Evolutionary conservation across 2,113 vertebrate genomes (phyloP), one percentile per base, ranked within the genome.

Genomic region (Aegotheles bennettii): DNA sequence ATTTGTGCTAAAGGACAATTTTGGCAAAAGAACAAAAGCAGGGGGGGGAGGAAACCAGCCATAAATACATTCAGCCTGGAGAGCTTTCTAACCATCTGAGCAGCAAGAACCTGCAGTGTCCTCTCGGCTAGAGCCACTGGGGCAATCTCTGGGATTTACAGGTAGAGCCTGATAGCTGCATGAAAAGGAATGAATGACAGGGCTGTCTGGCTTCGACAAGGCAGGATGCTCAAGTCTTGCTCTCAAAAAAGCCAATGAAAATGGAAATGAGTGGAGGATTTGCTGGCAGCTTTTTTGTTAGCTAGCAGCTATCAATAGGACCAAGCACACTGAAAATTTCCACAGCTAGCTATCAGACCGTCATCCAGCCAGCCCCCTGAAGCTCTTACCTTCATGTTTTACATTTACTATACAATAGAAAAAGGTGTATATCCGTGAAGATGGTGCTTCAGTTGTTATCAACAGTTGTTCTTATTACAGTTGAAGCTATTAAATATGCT

Each of bases 1-100:
- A 54, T 94, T 85, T 79, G 57, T 88, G 48, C 57, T 57, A 90
- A 89, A 69, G n/a, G 70, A 23, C 26, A 77, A 93, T 95, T 93
- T 90, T 65, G 61, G 67, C 16, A 56, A 59, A 76, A 90, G 35
- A 60, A 65, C 9, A 77, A 84, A 81, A 53, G 4, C n/a, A n/a
- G 7, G 25, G 25, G 18, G 7, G 21, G 33, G 18, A 1, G 2
- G 8, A 83, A 78, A 76, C 60, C 14, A 85, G 11, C 24, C 40
- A 70, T 63, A 68, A 67, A 64, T 68, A n/a, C 26, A 18, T 82
- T 73, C 31, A 87, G 11, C 36, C 21, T 4, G 1, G 48, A 87
- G 40, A 93, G 29, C 8, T 89, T 89, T 68, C 29, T 35, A 60
- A 38, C 20, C 24, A 47, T 35, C 61, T 43, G 31, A 76, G 28